Base-by-base conservation (phyloP, 2,888 invertebrate genomes). In the Agriopis marginaria region DNA sequence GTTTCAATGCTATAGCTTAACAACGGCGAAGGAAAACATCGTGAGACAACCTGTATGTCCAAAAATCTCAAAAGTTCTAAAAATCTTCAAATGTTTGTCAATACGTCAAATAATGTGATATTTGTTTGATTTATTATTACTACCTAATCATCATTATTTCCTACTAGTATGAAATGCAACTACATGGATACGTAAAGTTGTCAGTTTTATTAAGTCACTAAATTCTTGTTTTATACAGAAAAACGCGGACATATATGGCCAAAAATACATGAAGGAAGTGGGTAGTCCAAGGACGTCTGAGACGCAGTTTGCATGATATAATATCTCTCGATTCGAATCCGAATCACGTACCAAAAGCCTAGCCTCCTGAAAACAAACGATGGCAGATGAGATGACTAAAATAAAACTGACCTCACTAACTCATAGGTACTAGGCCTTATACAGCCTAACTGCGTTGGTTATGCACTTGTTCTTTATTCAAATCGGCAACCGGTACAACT, bases 281-380 rank as follows among this genome's bases (percentile, higher is more conserved):
- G 70, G 60, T 42, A 70, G 66, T 64, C 40, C 84, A 86, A 85
- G 85, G 86, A 81, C 84, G 81, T 82, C 82, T 83, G 80, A 77
- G 79, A 82, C 80, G 80, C 77, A 74, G 74, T 73, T 70, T 74
- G 82, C 79, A 79, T 85, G 77, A 79, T 77, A 77, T 79, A 78
- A 80, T 76, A 78, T 66, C 77, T 78, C 73, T 71, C 75, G 77
- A 82, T 75, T 75, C 72, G 72, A 62, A 84, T 81, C 84, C 82
- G 54, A 68, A 75, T 74, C 85, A 84, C 83, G 84, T 83, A 65
- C 56, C 42, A 73, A 49, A 71, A 74, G 70, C 73, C 64, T 78
- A 79, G 74, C 72, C 73, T 64, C 70, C 72, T 75, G 73, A 78
- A 81, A 81, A 73, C 62, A 75, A 77, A 72, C 61, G 65, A 75